Evolutionary conservation across 2,888 invertebrate species (phyloP).

Genomic region (Eudasyphora cyanicolor): DNA sequence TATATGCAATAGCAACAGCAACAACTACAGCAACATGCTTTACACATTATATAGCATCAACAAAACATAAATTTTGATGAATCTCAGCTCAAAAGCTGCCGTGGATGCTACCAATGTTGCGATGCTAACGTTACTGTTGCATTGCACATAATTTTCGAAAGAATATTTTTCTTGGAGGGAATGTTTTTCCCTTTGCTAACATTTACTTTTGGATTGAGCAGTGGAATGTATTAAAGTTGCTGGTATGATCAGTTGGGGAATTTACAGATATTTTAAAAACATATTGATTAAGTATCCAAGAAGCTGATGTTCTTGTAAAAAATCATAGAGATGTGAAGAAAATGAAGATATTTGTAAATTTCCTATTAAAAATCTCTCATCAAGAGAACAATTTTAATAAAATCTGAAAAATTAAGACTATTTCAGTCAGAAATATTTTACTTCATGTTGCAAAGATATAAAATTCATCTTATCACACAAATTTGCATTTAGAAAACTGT

Average conservation of each 20-base stretch:
- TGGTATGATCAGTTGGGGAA: neutral
- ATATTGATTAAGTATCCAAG: too few species aligned
- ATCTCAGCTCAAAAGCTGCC: slow-evolving; percentile 62
- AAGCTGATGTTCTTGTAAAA: too few species aligned
- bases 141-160: slow-evolving; percentile 20
- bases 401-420: too few species aligned
- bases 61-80: slow-evolving; percentile 65
- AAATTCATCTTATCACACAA: too few species aligned
- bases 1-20: slow-evolving; percentile 41
- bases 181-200: neutral
- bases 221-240: neutral
- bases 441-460: too few species aligned
- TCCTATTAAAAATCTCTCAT: too few species aligned
- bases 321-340: too few species aligned
- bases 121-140: slow-evolving; percentile 8
- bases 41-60: slow-evolving; percentile 49
- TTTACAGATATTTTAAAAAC: too few species aligned
- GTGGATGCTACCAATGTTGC: slow-evolving; percentile 36
- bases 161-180: neutral
- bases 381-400: too few species aligned
- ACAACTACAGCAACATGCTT: slow-evolving; percentile 56
- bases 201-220: neutral
- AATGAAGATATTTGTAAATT: too few species aligned
- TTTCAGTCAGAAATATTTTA: too few species aligned
- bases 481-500: too few species aligned